Conservation (phyloP, 30 jellyfish, hydroid and myxozoan genomes). For the Aurelia sp. region DNA sequence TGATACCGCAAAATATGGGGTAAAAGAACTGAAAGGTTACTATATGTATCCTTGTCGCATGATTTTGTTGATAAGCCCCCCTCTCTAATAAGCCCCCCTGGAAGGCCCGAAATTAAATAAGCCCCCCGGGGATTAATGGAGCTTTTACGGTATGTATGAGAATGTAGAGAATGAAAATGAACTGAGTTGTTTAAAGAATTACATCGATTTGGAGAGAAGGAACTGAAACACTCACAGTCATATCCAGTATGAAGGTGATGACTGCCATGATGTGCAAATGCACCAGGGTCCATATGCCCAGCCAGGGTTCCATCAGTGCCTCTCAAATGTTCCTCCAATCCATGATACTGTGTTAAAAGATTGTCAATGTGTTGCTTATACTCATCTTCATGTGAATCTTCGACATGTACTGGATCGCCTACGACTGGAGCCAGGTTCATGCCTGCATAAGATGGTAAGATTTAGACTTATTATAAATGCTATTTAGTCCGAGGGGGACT, state of each 20-base stretch:
- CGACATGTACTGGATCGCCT: constrained; percentile 77
- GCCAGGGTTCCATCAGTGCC: constrained; percentile 84
- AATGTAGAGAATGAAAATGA: no score
- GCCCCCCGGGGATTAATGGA: no score
- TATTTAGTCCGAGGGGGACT: no score
- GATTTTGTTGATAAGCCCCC: no score
- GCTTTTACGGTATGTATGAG: no score
- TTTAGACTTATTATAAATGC: no score
- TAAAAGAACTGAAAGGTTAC: no score
- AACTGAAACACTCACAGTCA: constrained; percentile 67
- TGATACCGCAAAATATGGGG: no score
- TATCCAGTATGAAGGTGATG: constrained; percentile 90
- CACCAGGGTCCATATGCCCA: constrained; percentile 73
- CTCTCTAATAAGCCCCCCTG: no score
- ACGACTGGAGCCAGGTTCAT: constrained; percentile 63
- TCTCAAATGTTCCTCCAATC: constrained; percentile 83
- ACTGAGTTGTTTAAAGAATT: not conserved
- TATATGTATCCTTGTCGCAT: no score
- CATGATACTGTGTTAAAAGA: constrained; percentile 81
- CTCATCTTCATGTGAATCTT: constrained; percentile 89
- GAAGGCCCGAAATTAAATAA: no score
- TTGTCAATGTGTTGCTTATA: constrained; percentile 92
- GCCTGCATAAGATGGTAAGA: not conserved
- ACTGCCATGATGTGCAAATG: constrained; percentile 84
- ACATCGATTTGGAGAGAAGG: not conserved